These are phyloP conservation scores for Apogon talboti DNA, from an alignment of 2,797 vertebrate genomes.

Conservation along the genomic window DNA sequence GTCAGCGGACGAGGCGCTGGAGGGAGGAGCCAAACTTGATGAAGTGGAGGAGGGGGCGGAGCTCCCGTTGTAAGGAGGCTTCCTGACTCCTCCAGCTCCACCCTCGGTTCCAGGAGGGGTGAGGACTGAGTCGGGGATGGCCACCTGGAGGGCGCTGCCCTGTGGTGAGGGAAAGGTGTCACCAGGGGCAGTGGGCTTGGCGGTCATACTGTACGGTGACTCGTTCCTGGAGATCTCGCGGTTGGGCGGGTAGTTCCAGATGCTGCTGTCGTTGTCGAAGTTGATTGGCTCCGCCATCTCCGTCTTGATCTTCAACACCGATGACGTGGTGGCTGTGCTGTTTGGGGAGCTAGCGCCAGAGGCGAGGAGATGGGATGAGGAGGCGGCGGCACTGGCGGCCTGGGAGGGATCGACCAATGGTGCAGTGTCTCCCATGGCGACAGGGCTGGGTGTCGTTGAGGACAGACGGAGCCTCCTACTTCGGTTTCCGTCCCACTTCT, in stretches of 20 bases:
- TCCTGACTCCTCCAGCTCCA: conserved; percentile 85
- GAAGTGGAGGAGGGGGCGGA: conserved; percentile 86
- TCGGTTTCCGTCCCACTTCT: conserved; percentile 87
- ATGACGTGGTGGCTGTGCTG: conserved; percentile 77
- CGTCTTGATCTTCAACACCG: conserved; percentile 98
- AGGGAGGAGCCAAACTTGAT: conserved; percentile 88
- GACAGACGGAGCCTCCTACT: conserved; percentile 85
- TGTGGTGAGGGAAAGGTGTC: conserved; percentile 94
- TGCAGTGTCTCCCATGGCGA: conserved; percentile 84
- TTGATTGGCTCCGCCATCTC: conserved; percentile 98
- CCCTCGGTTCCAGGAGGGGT: conserved; percentile 94
- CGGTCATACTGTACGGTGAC: conserved; percentile 97
- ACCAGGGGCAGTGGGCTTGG: conserved; percentile 77
- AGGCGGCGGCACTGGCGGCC: conserved; percentile 9
- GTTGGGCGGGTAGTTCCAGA: conserved; percentile 99
- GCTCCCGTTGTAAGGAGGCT: conserved; percentile 89
- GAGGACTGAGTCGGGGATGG: conserved; percentile 97
- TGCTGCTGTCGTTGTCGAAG: conserved; percentile 99
- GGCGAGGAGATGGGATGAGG: conserved; percentile 74
- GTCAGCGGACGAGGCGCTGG: conserved; percentile 83
- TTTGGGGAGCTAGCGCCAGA: conserved; percentile 89
- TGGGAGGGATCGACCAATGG: conserved; percentile 89
- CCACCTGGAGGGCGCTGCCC: conserved; percentile 88
- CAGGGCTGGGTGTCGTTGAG: conserved; percentile 88
- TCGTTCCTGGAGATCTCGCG: conserved; percentile 97